These are phyloP conservation scores for Hypomesus transpacificus DNA, from an alignment of 2,113 vertebrate genomes.

Conservation along the genomic window DNA sequence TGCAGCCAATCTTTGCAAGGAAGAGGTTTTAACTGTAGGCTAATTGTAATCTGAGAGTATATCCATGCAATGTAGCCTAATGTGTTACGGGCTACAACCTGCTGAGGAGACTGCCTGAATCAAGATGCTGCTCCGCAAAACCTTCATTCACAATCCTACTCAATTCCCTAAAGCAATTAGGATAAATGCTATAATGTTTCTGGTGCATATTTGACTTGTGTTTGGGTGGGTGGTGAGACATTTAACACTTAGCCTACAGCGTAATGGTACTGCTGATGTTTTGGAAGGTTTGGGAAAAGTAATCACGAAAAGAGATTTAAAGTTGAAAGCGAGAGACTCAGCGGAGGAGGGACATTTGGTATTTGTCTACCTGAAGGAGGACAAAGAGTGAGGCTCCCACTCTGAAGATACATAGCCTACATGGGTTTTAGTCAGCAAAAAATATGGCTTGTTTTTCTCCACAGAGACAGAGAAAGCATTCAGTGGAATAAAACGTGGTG, in stretches of 20 bases:
- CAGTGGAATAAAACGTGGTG: no score
- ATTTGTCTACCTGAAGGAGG: conserved; percentile 5
- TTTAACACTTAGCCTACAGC: neutral
- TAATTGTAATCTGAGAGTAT: neutral
- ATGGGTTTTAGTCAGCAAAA: neutral
- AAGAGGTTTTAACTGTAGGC: no score
- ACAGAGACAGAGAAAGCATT: no score
- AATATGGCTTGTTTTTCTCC: neutral
- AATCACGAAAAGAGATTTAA: neutral
- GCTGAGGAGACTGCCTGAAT: neutral
- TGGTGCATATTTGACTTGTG: neutral
- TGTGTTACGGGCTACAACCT: neutral
- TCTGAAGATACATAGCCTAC: neutral
- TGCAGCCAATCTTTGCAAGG: no score
- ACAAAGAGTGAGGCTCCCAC: neutral
- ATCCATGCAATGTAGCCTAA: neutral
- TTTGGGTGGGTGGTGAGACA: neutral
- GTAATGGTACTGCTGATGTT: neutral
- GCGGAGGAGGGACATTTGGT: neutral
- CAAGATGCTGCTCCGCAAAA: neutral
- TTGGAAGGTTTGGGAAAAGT: no score
- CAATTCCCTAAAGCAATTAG: neutral
- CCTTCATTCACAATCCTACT: neutral
- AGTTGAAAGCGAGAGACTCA: neutral
- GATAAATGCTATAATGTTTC: neutral